Percentiles rank a stretch among this genome's conserved stretches.
Evolutionary conservation across 2,888 invertebrate genomes (phyloP).

Genomic region (Idaea aversata): DNA sequence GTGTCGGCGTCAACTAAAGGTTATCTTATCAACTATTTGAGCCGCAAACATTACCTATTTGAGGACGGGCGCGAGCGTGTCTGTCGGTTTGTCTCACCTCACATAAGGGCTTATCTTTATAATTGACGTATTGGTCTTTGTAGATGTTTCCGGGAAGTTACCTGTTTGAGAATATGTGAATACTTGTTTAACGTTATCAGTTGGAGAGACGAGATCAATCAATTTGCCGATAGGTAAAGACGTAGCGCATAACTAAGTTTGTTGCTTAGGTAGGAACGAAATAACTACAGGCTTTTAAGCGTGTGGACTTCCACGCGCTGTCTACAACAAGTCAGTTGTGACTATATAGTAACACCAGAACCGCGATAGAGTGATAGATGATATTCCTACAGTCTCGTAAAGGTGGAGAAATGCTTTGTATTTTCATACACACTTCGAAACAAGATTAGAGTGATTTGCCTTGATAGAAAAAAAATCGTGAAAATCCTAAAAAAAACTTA

Average conservation of each 20-base stretch:
- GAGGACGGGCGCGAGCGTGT: constrained; percentile 73
- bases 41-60: constrained; percentile 64
- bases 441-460: too few relatives aligned
- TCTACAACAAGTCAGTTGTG: too few relatives aligned
- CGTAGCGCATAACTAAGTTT: neutral
- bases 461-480: too few relatives aligned
- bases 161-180: constrained; percentile 28
- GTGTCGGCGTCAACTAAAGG: constrained; percentile 74
- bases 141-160: constrained; percentile 60
- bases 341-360: too few relatives aligned
- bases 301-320: too few relatives aligned
- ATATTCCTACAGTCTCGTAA: too few relatives aligned
- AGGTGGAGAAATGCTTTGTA: too few relatives aligned
- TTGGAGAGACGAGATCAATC: neutral
- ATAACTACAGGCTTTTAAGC: too few relatives aligned
- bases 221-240: neutral
- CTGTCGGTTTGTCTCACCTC: constrained; percentile 64
- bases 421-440: too few relatives aligned
- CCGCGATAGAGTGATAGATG: too few relatives aligned
- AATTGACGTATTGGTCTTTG: constrained; percentile 68
- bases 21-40: constrained; percentile 78
- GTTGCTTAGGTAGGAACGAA: neutral
- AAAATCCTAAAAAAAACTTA: too few relatives aligned
- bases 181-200: constrained; percentile 24
- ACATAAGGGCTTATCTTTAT: constrained; percentile 55